Percentiles rank a stretch among this genome's conserved stretches.
These are phyloP conservation scores for Leptinotarsa texana DNA, from an alignment of 1,140 invertebrate species.

Conservation along the genomic window DNA sequence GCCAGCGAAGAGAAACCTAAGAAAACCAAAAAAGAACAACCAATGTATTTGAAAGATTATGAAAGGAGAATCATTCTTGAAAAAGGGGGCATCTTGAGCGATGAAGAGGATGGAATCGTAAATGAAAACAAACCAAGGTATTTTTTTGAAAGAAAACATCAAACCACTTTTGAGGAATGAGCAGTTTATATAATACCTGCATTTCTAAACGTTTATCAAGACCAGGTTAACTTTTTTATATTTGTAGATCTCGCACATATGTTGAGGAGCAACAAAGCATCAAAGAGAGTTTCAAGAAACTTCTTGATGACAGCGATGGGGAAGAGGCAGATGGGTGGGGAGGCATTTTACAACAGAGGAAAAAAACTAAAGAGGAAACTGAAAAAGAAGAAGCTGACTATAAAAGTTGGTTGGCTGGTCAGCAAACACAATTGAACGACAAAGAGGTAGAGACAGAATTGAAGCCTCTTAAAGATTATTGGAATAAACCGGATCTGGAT, in stretches of 20 bases:
- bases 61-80: constrained; percentile 77
- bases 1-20: constrained; percentile 56
- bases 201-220: constrained; percentile 4
- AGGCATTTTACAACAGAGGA: constrained; percentile 63
- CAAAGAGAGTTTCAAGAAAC: constrained; percentile 68
- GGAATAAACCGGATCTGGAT: constrained; percentile 81
- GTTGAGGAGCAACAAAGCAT: constrained; percentile 72
- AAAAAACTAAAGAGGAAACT: constrained; percentile 65
- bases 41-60: constrained; percentile 77
- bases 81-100: constrained; percentile 65
- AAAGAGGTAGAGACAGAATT: constrained; percentile 67
- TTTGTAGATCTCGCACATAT: constrained; percentile 60
- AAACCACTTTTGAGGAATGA: too few relatives aligned
- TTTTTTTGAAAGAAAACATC: too few relatives aligned
- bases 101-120: constrained; percentile 58
- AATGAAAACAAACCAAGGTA: constrained; percentile 28
- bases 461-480: constrained; percentile 79
- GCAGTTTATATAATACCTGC: not conserved
- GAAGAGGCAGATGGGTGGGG: constrained; percentile 60
- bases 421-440: constrained; percentile 68
- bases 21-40: constrained; percentile 59
- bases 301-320: constrained; percentile 58
- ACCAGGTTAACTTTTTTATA: not conserved
- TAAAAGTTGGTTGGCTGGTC: constrained; percentile 80
- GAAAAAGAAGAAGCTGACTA: constrained; percentile 74